Conservation (phyloP, 2,113 vertebrate species). For the Canis aureus region DNA sequence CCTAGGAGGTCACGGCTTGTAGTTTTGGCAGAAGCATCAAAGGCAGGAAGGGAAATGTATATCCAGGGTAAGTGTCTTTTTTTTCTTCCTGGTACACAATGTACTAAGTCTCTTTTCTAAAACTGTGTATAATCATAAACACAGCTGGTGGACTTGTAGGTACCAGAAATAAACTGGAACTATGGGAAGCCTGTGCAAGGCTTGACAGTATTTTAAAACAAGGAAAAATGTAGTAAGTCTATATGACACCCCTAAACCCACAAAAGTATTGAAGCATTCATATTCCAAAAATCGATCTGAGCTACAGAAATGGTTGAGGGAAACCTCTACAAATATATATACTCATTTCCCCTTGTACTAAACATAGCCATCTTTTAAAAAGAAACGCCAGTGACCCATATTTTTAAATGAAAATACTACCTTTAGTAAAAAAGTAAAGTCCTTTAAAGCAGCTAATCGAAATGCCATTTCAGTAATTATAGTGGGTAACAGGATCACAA, state of each 20-base stretch:
- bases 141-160: slow-evolving; percentile 16
- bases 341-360: background rate
- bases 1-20: background rate
- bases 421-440: slow-evolving; percentile 48
- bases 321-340: background rate
- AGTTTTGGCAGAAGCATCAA: background rate
- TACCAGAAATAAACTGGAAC: slow-evolving; percentile 42
- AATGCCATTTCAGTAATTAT: slow-evolving; percentile 63
- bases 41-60: background rate
- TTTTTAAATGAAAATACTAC: slow-evolving; percentile 67
- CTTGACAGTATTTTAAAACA: slow-evolving; percentile 47
- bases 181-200: slow-evolving; percentile 54
- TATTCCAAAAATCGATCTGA: slow-evolving; percentile 50
- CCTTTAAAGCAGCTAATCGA: slow-evolving; percentile 71
- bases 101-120: slow-evolving; percentile 49
- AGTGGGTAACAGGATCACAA: slow-evolving; percentile 58
- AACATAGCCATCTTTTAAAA: slow-evolving; percentile 28
- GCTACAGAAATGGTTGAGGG: slow-evolving; percentile 22
- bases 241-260: background rate
- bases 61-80: background rate
- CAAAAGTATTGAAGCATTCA: background rate
- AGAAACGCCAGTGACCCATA: slow-evolving; percentile 42
- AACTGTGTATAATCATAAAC: slow-evolving; percentile 27
- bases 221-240: slow-evolving; percentile 43
- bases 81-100: background rate